Percentiles rank a stretch among this genome's conserved stretches.
phyloP scores from a whole-genome alignment of 2,888 invertebrate genomes.

The Melieria picta region DNA sequence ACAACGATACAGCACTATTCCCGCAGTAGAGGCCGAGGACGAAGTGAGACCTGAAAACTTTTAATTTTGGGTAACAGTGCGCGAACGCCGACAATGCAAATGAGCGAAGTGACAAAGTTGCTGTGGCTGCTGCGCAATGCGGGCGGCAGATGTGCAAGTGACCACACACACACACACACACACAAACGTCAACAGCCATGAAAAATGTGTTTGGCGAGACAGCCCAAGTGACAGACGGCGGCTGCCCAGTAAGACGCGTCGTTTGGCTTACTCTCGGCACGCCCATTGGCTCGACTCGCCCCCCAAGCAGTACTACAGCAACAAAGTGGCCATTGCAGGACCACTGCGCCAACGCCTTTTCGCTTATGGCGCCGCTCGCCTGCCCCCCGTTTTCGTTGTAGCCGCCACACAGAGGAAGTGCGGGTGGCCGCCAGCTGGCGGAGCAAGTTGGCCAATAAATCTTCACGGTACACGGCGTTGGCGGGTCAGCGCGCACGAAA shows the following conservation, averaged over 20 bases:
- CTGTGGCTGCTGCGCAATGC: conserved; percentile 20
- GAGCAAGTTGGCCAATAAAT: conserved; percentile 53
- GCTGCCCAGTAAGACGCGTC: too few relatives aligned
- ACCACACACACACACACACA: neutral
- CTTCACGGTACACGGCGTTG: conserved; percentile 62
- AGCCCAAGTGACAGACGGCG: conserved; percentile 3
- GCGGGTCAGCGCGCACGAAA: conserved; percentile 54
- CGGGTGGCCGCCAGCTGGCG: too few relatives aligned
- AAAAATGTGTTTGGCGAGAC: neutral
- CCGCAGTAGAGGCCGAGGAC: neutral
- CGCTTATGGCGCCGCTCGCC: too few relatives aligned
- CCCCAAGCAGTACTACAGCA: too few relatives aligned
- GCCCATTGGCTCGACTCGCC: too few relatives aligned
- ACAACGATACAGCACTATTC: neutral
- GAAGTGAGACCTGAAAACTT: neutral
- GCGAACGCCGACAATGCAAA: too few relatives aligned
- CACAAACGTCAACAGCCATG: neutral
- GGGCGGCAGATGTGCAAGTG: neutral
- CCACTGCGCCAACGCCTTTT: too few relatives aligned
- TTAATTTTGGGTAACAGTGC: too few relatives aligned
- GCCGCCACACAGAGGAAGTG: too few relatives aligned
- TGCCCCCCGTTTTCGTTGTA: too few relatives aligned
- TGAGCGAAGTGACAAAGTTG: neutral
- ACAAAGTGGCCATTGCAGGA: too few relatives aligned
- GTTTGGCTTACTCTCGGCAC: too few relatives aligned